Evolutionary conservation across 2,113 vertebrate genomes (phyloP), one percentile per base, ranked within the genome.

Genomic region (Lampris incognitus): DNA sequence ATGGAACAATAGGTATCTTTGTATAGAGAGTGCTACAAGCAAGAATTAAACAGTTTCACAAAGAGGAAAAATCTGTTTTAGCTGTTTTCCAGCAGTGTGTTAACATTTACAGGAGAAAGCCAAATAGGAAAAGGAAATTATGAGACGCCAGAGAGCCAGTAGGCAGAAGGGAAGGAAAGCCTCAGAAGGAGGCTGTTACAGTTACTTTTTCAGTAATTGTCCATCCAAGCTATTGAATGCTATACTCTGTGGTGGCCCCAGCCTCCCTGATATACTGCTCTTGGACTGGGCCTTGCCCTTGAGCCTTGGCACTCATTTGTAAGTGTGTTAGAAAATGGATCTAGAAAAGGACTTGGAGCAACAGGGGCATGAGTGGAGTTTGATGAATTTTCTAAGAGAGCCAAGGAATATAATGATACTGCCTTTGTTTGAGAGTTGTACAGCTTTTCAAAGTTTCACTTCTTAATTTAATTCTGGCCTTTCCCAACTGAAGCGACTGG

Each of bases 191-290:
- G 44, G 44, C 44, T 46, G 44, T 7, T 46, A 46, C 7, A 56
- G 41, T n/a, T 5, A 9, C 57, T 39, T 54, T 73, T 9, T 49
- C 10, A 75, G 66, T 79, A 71, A 67, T 72, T 67, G 75, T 41
- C 46, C 36, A 5, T 60, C 38, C 39, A 4, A 4, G 7, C 44
- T 46, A 46, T 7, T 5, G 4, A 46, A 46, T 7, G 4, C 44
- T 46, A 7, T 7, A 4, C 44, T 5, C 44, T 24, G 49, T 11
- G 13, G 49, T 46, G 41, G 64, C 73, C 80, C 9, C 9, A n/a
- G 61, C 59, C 41, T 44, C 13, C 64, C 8, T 4, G n/a, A 72
- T 65, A 50, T 56, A 72, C 66, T 63, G 60, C 39, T 54, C 66
- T 49, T 54, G 9, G 37, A 10, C 78, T 6, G 49, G 44, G 40